A percentile compares a stretch with the other conserved stretches of the same genome.
phyloP scores from a whole-genome alignment of 2,888 invertebrate genomes.

The Melanchra persicariae region DNA sequence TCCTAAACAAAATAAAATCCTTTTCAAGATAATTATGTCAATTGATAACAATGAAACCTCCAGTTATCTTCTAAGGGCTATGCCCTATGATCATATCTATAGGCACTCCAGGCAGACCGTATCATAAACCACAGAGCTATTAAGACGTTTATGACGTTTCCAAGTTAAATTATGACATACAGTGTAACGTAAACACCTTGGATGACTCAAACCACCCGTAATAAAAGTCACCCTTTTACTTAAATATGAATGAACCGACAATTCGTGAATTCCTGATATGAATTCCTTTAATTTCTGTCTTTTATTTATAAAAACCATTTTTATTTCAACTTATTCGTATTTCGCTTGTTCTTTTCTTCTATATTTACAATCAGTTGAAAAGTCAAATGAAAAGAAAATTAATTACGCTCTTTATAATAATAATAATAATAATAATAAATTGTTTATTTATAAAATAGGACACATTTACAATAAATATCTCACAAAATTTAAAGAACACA shows the following conservation, averaged over 20 bases:
- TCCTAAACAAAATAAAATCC: background rate
- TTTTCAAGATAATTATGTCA: background rate
- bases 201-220: constrained; percentile 32
- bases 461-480: too few relatives aligned
- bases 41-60: background rate
- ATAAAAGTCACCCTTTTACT: constrained; percentile 23
- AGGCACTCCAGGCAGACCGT: constrained; percentile 1
- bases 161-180: constrained; percentile 41
- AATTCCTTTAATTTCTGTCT: too few relatives aligned
- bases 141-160: constrained; percentile 37
- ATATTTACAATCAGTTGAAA: background rate
- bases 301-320: too few relatives aligned
- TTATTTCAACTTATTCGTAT: background rate
- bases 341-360: background rate
- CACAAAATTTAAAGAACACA: too few relatives aligned
- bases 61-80: background rate
- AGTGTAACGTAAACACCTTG: constrained; percentile 41
- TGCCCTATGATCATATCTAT: background rate
- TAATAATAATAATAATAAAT: too few relatives aligned
- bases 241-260: constrained; percentile 30
- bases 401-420: too few relatives aligned
- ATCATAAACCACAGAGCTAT: constrained; percentile 28
- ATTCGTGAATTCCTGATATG: background rate
- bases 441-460: too few relatives aligned
- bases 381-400: constrained; percentile 10